Evolutionary conservation across 2,888 invertebrate genomes (phyloP), one percentile per base, ranked within the genome.

Genomic region (Yponomeuta malinellus): DNA sequence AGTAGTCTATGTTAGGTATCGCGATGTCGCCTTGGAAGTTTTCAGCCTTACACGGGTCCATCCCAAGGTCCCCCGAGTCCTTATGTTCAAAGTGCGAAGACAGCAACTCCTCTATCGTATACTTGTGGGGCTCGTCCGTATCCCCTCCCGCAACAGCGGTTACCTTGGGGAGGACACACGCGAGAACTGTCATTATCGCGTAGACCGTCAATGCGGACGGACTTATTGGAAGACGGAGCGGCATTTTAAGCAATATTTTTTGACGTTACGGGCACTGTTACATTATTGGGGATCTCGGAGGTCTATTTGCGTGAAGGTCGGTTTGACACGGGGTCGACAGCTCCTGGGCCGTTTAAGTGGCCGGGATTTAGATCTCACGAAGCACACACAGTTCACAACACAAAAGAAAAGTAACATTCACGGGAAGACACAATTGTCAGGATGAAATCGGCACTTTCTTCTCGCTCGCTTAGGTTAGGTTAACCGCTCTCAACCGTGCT

Each of bases 21-120:
- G 97, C 97, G 74, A 97, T 97, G 85, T 97, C 97, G 0, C 97
- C 97, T 92, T 96, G 93, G 81, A 97, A 97, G 71, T 94, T 95
- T 78, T 93, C 97, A 83, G 97, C 96, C 93, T 97, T 97, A 88
- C 97, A 97, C 71, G 97, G 95, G 89, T 97, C 97, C 93, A 96
- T 90, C 83, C 97, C 96, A 75, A 96, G 87, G 83, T 97, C 97
- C 74, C 93, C 93, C 67, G 96, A 96, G 73, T 95, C 93, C 81
- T 94, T 95, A 73, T 92, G 92, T 68, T 95, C 94, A 79, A 95
- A 97, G 75, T 93, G 90, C 71, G 88, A 93, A 71, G 87, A 93
- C 79, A 95, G 83, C 75, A 97, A 87, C 80, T 96, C 95, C 43
- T 96, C 95, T 80, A 95, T 93, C 71, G 95, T 95, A 82, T 93